phyloP scores from a whole-genome alignment of 2,888 invertebrate species.

The Drosophila monieri region DNA sequence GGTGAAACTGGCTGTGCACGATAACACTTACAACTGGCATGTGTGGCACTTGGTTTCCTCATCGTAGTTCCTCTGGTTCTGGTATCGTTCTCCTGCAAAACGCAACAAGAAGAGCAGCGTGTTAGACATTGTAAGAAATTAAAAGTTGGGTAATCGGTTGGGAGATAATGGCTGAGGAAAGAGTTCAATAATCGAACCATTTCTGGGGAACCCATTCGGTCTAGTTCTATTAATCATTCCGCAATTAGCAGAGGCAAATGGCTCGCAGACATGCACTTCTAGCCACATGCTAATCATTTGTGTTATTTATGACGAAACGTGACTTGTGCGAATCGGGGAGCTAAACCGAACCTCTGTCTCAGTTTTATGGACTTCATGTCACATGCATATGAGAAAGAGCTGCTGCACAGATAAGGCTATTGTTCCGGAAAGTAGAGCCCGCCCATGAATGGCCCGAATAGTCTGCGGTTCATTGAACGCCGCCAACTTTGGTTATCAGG shows the following conservation, averaged over 20 bases:
- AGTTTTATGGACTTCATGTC: background rate
- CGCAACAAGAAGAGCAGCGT: background rate
- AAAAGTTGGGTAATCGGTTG: background rate
- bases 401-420: background rate
- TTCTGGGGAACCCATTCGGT: background rate
- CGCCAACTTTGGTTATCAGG: conserved; percentile 37
- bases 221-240: conserved; percentile 21
- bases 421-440: conserved; percentile 30
- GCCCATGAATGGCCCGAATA: conserved; percentile 19
- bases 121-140: conserved; percentile 11
- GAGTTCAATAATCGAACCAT: background rate
- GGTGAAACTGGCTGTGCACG: conserved; percentile 60
- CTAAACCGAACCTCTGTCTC: conserved; percentile 1
- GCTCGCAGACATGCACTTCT: conserved; percentile 4
- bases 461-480: conserved; percentile 72
- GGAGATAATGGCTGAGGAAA: background rate
- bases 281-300: conserved; percentile 44
- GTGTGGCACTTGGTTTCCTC: conserved; percentile 58
- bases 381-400: conserved; percentile 3
- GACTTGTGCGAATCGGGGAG: conserved; percentile 54
- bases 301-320: conserved; percentile 62
- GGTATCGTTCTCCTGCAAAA: conserved; percentile 57
- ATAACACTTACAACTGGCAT: conserved; percentile 39
- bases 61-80: conserved; percentile 50
- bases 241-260: conserved; percentile 20